Percentiles rank a stretch among this genome's conserved stretches.
Conservation (phyloP, 2,888 invertebrate genomes). For the Anthophora plumipes region DNA sequence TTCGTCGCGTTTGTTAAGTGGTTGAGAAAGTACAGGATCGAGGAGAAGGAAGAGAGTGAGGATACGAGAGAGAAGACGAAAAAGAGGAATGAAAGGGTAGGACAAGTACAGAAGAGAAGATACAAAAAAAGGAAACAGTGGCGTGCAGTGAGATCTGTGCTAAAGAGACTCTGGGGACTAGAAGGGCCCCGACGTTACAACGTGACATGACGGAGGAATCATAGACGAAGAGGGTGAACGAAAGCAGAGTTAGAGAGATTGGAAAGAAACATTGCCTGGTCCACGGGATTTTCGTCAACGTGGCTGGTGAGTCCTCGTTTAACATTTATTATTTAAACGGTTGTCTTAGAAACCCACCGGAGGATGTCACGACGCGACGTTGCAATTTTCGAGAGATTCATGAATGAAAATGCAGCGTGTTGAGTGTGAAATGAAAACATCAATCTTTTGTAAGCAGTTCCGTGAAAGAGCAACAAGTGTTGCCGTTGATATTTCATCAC, state of each 20-base stretch:
- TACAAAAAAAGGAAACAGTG: slow-evolving; percentile 52
- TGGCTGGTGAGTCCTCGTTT: slow-evolving; percentile 70
- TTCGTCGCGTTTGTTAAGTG: slow-evolving; percentile 10
- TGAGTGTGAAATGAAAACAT: slow-evolving; percentile 47
- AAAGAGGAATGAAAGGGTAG: not conserved
- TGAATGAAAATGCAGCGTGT: slow-evolving; percentile 41
- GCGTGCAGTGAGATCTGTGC: slow-evolving; percentile 75
- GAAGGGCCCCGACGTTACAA: slow-evolving; percentile 50
- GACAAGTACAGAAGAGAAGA: slow-evolving; percentile 1
- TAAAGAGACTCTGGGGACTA: slow-evolving; percentile 74
- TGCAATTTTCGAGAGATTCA: slow-evolving; percentile 25
- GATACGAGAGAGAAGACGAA: not conserved
- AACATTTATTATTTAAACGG: slow-evolving; percentile 15
- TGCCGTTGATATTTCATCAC: slow-evolving; percentile 54
- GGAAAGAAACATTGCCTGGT: slow-evolving; percentile 37
- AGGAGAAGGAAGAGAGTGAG: not conserved
- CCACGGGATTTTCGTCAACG: slow-evolving; percentile 65
- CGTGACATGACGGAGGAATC: slow-evolving; percentile 63
- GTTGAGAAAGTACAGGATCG: not conserved
- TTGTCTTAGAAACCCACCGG: not conserved
- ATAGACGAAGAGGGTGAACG: slow-evolving; percentile 44
- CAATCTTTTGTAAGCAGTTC: slow-evolving; percentile 47
- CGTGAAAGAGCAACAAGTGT: slow-evolving; percentile 69
- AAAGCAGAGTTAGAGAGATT: slow-evolving; percentile 20
- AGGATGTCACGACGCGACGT: not conserved